Evolutionary conservation across 2,113 vertebrate genomes (phyloP), one percentile per base, ranked within the genome.

Genomic region (Grallaria varia): DNA sequence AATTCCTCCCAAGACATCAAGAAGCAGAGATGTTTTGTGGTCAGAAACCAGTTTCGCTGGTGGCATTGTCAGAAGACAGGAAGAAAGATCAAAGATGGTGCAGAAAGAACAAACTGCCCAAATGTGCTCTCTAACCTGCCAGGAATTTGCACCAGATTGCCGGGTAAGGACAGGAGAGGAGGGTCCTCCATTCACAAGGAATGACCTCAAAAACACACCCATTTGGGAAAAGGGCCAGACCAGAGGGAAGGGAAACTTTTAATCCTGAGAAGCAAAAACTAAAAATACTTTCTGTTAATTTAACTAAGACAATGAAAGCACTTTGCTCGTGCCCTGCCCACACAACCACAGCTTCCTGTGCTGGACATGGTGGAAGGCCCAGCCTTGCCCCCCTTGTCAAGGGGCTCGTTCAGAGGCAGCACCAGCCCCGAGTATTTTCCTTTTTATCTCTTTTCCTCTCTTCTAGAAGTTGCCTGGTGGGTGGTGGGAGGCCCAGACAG

Each of bases 121-220:
- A 78, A 72, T 1, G 10, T 5, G 33, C 47, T 35, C 39, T 44
- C 35, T 71, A 28, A 55, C 42, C 60, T 81, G 56, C 25, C 42
- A 71, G 73, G 68, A 80, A 77, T 87, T 23, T 30, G 22, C 60
- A 66, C 40, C 71, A 55, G 84, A 83, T 53, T 63, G 2, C 59
- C 78, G 71, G 12, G 73, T 64, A 27, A 47, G 59, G n/a, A 5
- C 42, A 45, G 44, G 42, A 62, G 5, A 44, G 35, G 50, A 84
- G 25, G 12, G 0, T 8, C 25, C 55, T 73, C 31, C 40, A 4
- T 11, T 22, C 1, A 0, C 42, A 16, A 35, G 33, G 56, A 84
- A 67, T 9, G 15, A 64, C 0, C 37, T 84, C 77, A 87, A 16
- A 88, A 60, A 73, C 2, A 4, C 14, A 33, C 16, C 18, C 0